These are phyloP conservation scores for Trachelus tabidus DNA, from an alignment of 2,888 invertebrate genomes.

Conservation along the genomic window DNA sequence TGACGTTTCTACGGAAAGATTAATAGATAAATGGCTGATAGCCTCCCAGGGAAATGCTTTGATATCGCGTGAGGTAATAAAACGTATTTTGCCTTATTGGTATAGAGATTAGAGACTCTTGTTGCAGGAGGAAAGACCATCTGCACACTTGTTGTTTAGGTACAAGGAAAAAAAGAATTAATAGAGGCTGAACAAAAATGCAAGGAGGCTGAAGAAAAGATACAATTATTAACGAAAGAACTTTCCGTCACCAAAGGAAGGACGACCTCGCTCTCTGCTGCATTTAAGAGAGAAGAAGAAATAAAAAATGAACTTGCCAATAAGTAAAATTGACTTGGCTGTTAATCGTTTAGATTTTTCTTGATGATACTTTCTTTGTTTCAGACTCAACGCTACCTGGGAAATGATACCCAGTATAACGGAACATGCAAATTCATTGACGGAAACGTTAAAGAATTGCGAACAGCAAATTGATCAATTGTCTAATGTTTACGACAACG, in stretches of 20 bases:
- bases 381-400: slow-evolving; percentile 37
- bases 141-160: neutral
- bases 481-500: slow-evolving; percentile 28
- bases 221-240: neutral
- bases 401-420: slow-evolving; percentile 35
- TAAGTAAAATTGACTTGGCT: slow-evolving; percentile 21
- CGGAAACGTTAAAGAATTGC: slow-evolving; percentile 34
- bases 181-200: neutral
- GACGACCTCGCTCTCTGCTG: neutral
- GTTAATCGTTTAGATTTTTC: neutral
- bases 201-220: neutral
- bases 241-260: neutral
- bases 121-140: neutral
- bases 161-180: neutral
- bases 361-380: neutral
- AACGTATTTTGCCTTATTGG: neutral
- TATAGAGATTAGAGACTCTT: neutral
- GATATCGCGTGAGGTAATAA: neutral
- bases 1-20: neutral
- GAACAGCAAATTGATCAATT: slow-evolving; percentile 37
- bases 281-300: slow-evolving; percentile 17
- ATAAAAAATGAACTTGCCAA: slow-evolving; percentile 15
- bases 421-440: slow-evolving; percentile 40
- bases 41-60: neutral
- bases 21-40: neutral